Evolutionary conservation across 2,888 invertebrate genomes (phyloP).

Genomic region (Diarsia dahlii): DNA sequence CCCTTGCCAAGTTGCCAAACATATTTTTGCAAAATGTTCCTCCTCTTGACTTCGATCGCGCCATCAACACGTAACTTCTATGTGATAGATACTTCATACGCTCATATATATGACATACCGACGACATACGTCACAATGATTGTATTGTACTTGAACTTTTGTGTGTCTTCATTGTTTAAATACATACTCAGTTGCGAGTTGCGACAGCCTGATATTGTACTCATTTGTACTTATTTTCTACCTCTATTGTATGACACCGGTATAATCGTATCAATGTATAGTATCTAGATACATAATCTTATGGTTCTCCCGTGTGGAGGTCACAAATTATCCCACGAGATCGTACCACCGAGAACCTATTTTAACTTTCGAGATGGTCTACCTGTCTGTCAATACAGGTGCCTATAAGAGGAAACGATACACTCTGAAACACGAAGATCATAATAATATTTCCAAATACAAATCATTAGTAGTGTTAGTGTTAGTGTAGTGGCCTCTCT

Average conservation of each 20-base stretch:
- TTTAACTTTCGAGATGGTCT: no score
- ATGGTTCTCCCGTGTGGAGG: not conserved
- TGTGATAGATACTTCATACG: conserved; percentile 1
- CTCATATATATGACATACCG: not conserved
- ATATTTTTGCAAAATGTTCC: no score
- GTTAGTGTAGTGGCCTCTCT: no score
- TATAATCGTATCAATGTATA: not conserved
- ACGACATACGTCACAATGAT: conserved; percentile 26
- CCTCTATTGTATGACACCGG: conserved; percentile 6
- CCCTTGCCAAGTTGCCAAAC: not conserved
- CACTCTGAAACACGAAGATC: not conserved
- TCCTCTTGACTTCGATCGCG: no score
- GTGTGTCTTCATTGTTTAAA: conserved; percentile 37
- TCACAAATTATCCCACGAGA: no score
- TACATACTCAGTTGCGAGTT: conserved; percentile 27
- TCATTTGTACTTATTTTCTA: not conserved
- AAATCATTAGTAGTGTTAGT: no score
- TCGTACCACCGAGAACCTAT: no score
- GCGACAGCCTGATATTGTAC: conserved; percentile 29
- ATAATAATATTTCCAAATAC: not conserved
- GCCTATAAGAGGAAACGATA: not conserved
- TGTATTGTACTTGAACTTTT: conserved; percentile 54
- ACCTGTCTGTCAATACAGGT: no score
- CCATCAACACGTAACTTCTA: conserved; percentile 12
- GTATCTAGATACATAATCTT: not conserved